These are phyloP conservation scores for Lycaena phlaeas DNA, from an alignment of 2,888 invertebrate species.

Conservation along the genomic window DNA sequence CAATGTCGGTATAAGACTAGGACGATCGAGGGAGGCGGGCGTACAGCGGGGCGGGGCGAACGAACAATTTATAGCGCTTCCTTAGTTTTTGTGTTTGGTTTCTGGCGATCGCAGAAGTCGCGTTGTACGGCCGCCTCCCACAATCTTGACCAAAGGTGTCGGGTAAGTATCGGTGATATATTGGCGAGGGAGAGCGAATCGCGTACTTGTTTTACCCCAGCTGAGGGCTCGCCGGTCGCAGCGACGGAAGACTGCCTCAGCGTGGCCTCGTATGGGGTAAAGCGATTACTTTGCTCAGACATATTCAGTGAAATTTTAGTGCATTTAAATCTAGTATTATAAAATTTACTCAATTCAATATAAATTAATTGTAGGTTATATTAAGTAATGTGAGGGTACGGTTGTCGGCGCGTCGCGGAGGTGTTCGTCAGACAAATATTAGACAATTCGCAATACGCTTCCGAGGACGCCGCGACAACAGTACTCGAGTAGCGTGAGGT, in stretches of 20 bases:
- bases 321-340: conserved; percentile 43
- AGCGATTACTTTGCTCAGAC: conserved; percentile 17
- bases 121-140: neutral
- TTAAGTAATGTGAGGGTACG: conserved; percentile 5
- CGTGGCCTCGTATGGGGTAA: neutral
- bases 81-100: too few species aligned
- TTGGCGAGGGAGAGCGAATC: neutral
- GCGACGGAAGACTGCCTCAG: too few species aligned
- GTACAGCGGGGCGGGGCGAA: neutral
- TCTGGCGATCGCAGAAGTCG: too few species aligned
- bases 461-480: neutral
- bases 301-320: conserved; percentile 42
- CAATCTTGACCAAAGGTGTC: neutral
- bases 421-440: neutral
- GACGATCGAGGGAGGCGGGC: neutral
- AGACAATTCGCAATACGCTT: neutral
- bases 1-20: neutral
- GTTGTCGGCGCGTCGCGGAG: neutral
- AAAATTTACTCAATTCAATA: conserved; percentile 19
- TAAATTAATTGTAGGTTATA: conserved; percentile 16
- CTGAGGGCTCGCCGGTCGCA: neutral
- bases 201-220: neutral
- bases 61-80: neutral
- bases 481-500: neutral
- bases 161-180: neutral